These are phyloP conservation scores for Uropsilus gracilis DNA, from an alignment of 2,113 vertebrate genomes.

Conservation along the genomic window DNA sequence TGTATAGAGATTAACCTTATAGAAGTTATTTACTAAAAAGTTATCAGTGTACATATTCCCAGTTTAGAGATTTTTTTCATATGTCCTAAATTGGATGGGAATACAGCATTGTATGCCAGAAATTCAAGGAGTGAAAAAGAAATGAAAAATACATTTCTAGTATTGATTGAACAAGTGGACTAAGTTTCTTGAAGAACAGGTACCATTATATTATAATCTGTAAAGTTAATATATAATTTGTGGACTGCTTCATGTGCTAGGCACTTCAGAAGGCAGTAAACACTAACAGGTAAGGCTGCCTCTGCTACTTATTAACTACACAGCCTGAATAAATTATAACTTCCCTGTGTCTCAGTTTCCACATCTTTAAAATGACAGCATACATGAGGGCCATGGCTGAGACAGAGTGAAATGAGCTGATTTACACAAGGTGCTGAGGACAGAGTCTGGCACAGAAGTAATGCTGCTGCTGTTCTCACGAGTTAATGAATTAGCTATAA, in stretches of 20 bases:
- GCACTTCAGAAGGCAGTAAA: not conserved
- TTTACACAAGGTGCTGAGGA: not conserved
- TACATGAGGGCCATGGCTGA: not conserved
- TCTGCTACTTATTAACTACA: not conserved
- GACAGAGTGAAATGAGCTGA: not conserved
- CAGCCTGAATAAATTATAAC: not conserved
- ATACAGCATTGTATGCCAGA: not conserved
- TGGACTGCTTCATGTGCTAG: not conserved
- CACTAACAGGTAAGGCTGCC: not conserved
- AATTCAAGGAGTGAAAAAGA: not conserved
- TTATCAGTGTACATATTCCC: not conserved
- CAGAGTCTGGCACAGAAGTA: not conserved
- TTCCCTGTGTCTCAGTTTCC: not conserved
- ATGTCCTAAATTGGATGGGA: not conserved
- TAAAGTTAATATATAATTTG: not conserved
- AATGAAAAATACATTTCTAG: too few species aligned
- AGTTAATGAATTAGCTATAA: not conserved
- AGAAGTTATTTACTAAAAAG: not conserved
- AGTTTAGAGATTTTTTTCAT: not conserved
- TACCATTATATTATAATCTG: not conserved
- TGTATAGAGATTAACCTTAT: not conserved
- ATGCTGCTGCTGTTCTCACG: not conserved
- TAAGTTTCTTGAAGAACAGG: not conserved
- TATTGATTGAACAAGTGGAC: not conserved
- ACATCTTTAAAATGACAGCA: not conserved